Conservation (phyloP, 2,113 vertebrate genomes). For the Danionella cerebrum region DNA sequence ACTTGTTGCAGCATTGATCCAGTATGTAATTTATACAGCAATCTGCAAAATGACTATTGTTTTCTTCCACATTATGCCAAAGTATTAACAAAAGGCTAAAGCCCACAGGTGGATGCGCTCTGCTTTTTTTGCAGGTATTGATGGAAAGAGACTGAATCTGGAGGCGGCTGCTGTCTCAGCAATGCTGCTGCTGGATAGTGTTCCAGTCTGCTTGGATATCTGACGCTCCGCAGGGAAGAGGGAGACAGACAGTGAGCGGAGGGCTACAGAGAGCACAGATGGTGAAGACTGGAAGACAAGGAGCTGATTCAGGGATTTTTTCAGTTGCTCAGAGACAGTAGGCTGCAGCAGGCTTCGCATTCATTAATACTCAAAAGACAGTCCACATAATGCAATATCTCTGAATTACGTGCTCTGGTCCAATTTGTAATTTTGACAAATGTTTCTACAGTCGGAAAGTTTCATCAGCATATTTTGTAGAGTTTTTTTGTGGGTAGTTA, state of each 20-base stretch:
- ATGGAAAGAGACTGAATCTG: slow-evolving; percentile 2
- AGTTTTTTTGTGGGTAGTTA: not conserved
- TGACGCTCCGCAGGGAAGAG: slow-evolving; percentile 5
- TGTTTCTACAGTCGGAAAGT: not conserved
- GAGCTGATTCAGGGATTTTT: slow-evolving; percentile 12
- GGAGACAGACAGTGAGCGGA: not conserved
- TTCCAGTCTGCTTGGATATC: slow-evolving; percentile 2
- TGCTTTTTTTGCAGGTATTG: not conserved
- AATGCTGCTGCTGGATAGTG: slow-evolving; percentile 3
- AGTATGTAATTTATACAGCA: not conserved
- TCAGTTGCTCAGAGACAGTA: not conserved
- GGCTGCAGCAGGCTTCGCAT: not conserved
- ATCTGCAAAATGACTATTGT: too few species aligned
- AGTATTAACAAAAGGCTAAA: slow-evolving; percentile 5
- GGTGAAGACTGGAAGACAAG: not conserved
- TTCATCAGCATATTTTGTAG: slow-evolving; percentile 2
- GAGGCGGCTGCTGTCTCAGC: slow-evolving; percentile 6
- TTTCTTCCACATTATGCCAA: not conserved
- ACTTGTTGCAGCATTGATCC: not conserved
- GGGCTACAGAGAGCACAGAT: slow-evolving; percentile 10
- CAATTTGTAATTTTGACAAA: slow-evolving; percentile 3
- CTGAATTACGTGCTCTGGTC: not conserved
- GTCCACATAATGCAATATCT: not conserved
- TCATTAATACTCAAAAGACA: not conserved
- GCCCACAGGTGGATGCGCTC: not conserved